Percentiles rank a stretch among this genome's conserved stretches.
Evolutionary conservation across 2,113 vertebrate genomes (phyloP).

Genomic region (Brienomyrus brachyistius): DNA sequence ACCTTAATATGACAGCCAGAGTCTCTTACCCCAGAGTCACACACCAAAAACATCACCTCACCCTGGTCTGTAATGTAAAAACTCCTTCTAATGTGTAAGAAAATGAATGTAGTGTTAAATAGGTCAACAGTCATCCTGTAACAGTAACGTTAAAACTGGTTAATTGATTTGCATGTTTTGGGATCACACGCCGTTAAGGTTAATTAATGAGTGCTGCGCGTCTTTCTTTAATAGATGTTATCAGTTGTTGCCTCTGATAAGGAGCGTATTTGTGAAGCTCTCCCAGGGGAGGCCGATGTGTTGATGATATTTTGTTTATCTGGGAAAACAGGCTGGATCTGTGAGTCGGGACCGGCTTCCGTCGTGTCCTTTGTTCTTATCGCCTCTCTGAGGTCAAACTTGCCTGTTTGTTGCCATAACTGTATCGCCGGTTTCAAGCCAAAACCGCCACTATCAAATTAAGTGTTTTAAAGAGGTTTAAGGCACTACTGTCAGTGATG

Average conservation of each 20-base stretch:
- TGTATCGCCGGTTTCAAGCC: background rate
- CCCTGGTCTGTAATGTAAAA: background rate
- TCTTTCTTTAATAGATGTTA: background rate
- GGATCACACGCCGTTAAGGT: background rate
- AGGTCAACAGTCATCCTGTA: background rate
- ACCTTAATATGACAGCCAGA: background rate
- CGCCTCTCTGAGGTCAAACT: background rate
- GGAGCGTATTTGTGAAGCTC: background rate
- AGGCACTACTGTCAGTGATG: background rate
- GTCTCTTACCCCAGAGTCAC: constrained; percentile 27
- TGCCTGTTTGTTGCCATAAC: background rate
- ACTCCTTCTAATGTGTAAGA: background rate
- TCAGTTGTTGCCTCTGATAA: background rate
- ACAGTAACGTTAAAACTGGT: background rate
- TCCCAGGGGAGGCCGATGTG: background rate
- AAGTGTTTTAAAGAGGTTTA: background rate
- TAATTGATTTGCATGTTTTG: background rate
- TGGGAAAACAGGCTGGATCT: constrained; percentile 2
- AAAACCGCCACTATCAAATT: background rate
- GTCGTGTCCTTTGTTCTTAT: background rate
- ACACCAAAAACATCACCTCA: constrained; percentile 29
- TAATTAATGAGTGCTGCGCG: background rate
- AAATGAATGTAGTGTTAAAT: background rate
- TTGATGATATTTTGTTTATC: constrained; percentile 1
- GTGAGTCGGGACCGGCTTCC: background rate